Percentiles rank a stretch among this genome's conserved stretches.
Evolutionary conservation across 2,113 vertebrate species (phyloP).

Genomic region (Xiphophorus hellerii): DNA sequence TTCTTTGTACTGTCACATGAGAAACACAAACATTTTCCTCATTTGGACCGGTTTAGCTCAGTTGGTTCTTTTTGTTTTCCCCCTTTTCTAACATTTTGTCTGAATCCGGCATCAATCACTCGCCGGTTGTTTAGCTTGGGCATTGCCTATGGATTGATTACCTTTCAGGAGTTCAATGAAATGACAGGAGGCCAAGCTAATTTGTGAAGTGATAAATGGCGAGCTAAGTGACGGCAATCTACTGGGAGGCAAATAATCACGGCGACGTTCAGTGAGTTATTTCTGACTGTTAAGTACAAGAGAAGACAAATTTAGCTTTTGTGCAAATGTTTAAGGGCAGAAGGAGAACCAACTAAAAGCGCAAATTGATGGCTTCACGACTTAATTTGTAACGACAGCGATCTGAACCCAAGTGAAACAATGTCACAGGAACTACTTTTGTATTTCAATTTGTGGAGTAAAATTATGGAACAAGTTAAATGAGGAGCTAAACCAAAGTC

Average conservation of each 20-base stretch:
- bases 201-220: conserved; percentile 60
- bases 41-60: not conserved
- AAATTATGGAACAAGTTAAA: too few relatives aligned
- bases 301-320: too few relatives aligned
- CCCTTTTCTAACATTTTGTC: conserved; percentile 60
- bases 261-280: not conserved
- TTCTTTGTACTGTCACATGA: conserved; percentile 24
- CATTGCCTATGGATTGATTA: conserved; percentile 65
- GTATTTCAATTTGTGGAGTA: too few relatives aligned
- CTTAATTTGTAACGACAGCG: too few relatives aligned
- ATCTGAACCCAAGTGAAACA: too few relatives aligned
- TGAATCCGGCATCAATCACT: conserved; percentile 65
- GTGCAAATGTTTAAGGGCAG: too few relatives aligned
- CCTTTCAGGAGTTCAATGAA: conserved; percentile 53
- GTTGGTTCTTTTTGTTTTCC: conserved; percentile 40
- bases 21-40: not conserved
- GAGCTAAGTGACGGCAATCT: conserved; percentile 52
- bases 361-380: too few relatives aligned
- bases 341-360: too few relatives aligned
- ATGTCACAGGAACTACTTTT: too few relatives aligned
- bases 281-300: too few relatives aligned
- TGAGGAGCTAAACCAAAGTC: too few relatives aligned
- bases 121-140: conserved; percentile 40
- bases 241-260: not conserved
- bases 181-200: conserved; percentile 67